phyloP scores from a whole-genome alignment of 1,140 invertebrate species.

The Hyles vespertilio region DNA sequence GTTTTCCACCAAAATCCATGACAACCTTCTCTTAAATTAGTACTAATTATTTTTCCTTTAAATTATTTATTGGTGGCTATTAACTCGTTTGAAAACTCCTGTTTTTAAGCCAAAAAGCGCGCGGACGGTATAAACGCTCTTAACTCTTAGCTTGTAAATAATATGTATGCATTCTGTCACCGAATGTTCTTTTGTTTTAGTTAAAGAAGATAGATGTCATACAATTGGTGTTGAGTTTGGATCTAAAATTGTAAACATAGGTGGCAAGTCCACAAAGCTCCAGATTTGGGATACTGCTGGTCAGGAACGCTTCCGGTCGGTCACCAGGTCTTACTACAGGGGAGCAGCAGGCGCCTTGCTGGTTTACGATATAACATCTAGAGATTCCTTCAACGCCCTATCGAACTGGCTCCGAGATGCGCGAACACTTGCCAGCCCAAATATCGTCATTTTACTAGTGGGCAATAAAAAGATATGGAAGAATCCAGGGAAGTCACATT shows the following conservation, averaged over 20 bases:
- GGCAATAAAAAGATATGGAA: constrained; percentile 90
- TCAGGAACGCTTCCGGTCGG: constrained; percentile 80
- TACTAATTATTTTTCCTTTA: no score
- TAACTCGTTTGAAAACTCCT: no score
- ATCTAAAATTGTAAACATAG: constrained; percentile 89
- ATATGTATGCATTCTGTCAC: no score
- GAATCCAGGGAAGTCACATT: constrained; percentile 87
- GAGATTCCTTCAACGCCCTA: constrained; percentile 89
- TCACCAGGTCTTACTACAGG: constrained; percentile 88
- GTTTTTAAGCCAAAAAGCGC: no score
- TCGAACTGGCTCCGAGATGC: constrained; percentile 91
- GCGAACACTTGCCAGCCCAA: constrained; percentile 89
- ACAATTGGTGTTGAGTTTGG: constrained; percentile 92
- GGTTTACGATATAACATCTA: constrained; percentile 88
- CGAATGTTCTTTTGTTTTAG: constrained; percentile 59
- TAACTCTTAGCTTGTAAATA: background rate
- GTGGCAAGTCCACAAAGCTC: constrained; percentile 88
- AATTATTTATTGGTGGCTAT: no score
- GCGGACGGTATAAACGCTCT: no score
- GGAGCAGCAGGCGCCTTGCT: constrained; percentile 88
- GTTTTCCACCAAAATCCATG: no score
- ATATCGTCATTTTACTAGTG: constrained; percentile 88
- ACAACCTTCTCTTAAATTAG: no score
- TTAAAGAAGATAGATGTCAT: constrained; percentile 88
- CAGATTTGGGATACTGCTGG: constrained; percentile 89